phyloP scores from a whole-genome alignment of 2,888 invertebrate species.

The Netelia inedita region DNA sequence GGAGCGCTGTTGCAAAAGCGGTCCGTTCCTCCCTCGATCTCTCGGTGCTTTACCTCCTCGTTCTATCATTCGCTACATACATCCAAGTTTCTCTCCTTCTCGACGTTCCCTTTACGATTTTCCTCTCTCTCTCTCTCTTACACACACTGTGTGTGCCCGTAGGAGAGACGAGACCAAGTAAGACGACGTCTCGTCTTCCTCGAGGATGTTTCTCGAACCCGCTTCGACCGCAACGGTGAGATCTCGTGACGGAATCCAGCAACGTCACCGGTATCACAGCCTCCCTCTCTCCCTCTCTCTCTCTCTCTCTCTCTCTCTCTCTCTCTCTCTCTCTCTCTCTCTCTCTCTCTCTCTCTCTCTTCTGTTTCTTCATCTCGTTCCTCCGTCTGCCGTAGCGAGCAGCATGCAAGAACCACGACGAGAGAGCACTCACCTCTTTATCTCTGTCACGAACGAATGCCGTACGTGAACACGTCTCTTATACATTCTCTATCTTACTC shows the following conservation, averaged over 20 bases:
- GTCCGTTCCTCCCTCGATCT: conserved; percentile 30
- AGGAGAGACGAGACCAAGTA: conserved; percentile 10
- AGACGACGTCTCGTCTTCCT: conserved; percentile 53
- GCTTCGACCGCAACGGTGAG: conserved; percentile 41
- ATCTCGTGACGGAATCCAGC: conserved; percentile 71
- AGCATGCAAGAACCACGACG: conserved; percentile 23
- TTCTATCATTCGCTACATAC: conserved; percentile 51
- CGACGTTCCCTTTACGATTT: conserved; percentile 58
- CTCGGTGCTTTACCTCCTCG: conserved; percentile 36
- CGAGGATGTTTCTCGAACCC: conserved; percentile 45
- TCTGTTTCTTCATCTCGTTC: conserved; percentile 50
- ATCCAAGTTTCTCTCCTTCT: conserved; percentile 36
- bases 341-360: conserved; percentile 49
- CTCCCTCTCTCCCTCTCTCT: conserved; percentile 37
- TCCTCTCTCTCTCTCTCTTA: conserved; percentile 15
- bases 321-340: conserved; percentile 44
- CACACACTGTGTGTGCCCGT: not conserved
- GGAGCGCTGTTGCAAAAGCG: conserved; percentile 28
- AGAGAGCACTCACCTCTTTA: conserved; percentile 63
- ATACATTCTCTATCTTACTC: conserved; percentile 45
- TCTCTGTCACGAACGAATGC: conserved; percentile 72
- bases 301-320: conserved; percentile 46
- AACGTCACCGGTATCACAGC: conserved; percentile 58
- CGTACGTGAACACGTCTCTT: conserved; percentile 65
- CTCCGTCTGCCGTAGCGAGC: conserved; percentile 38